Conservation (phyloP, 2,113 vertebrate species). For the Calyptomena viridis region DNA sequence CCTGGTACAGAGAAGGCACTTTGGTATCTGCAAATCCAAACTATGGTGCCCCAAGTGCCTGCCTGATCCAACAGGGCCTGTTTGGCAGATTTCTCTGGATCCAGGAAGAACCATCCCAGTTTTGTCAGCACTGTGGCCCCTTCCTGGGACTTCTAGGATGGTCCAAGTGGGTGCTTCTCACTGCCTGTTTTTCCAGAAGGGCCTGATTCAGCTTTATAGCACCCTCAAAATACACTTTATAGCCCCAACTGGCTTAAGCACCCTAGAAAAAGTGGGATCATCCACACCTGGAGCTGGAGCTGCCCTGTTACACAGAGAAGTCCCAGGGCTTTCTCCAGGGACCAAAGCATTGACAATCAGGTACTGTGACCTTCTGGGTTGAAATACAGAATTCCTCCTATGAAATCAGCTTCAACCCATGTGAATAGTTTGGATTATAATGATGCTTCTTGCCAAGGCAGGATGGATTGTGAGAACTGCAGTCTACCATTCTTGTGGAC, state of each 20-base stretch:
- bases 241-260: background rate
- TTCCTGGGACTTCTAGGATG: background rate
- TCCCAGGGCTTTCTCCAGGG: background rate
- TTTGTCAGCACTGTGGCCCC: background rate
- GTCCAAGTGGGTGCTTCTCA: background rate
- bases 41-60: background rate
- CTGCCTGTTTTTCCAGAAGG: background rate
- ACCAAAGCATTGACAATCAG: background rate
- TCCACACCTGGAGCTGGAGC: background rate
- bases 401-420: background rate
- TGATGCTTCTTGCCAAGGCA: background rate
- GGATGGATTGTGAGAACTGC: background rate
- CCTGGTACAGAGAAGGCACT: background rate
- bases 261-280: background rate
- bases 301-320: background rate
- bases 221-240: background rate
- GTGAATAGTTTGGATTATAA: background rate
- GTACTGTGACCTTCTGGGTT: background rate
- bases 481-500: background rate
- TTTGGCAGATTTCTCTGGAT: background rate
- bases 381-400: background rate
- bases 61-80: background rate
- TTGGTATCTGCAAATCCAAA: background rate
- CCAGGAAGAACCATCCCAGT: background rate
- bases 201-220: background rate